Percentiles rank a stretch among this genome's conserved stretches.
Conservation (phyloP, 1,140 invertebrate species). For the Ylistrum balloti region DNA sequence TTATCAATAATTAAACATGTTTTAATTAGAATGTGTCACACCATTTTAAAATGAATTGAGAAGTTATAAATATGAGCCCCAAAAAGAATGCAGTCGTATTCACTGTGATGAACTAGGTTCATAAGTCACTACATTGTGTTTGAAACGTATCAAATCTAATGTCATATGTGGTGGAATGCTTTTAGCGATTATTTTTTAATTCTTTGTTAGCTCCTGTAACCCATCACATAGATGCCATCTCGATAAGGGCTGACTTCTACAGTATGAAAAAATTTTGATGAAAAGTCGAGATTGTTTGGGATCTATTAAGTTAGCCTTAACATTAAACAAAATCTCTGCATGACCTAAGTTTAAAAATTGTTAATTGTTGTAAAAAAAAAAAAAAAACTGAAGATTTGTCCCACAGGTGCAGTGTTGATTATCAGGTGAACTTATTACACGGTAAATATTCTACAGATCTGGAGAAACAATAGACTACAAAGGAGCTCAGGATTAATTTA, state of each 20-base stretch:
- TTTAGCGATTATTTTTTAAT: conserved; percentile 40
- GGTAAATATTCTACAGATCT: background rate
- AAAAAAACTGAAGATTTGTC: background rate
- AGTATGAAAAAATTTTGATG: conserved; percentile 14
- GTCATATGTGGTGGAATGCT: conserved; percentile 32
- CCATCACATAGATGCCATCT: background rate
- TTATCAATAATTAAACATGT: background rate
- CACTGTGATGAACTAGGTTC: background rate
- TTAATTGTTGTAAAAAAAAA: too few relatives aligned
- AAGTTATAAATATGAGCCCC: background rate
- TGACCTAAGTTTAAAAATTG: conserved; percentile 35
- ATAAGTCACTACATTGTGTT: background rate
- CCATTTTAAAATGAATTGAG: background rate
- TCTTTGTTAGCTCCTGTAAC: conserved; percentile 38
- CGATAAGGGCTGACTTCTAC: conserved; percentile 10
- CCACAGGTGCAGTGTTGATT: conserved; percentile 7
- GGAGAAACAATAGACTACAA: background rate
- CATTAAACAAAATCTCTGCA: background rate
- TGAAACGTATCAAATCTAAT: background rate
- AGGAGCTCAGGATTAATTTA: background rate
- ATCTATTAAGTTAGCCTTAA: conserved; percentile 22
- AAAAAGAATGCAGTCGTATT: background rate
- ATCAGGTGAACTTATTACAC: conserved; percentile 27
- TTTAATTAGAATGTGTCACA: background rate
- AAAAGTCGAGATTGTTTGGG: conserved; percentile 24